Evolutionary conservation across 2,797 vertebrate genomes (phyloP).

Genomic region (Falco naumanni): DNA sequence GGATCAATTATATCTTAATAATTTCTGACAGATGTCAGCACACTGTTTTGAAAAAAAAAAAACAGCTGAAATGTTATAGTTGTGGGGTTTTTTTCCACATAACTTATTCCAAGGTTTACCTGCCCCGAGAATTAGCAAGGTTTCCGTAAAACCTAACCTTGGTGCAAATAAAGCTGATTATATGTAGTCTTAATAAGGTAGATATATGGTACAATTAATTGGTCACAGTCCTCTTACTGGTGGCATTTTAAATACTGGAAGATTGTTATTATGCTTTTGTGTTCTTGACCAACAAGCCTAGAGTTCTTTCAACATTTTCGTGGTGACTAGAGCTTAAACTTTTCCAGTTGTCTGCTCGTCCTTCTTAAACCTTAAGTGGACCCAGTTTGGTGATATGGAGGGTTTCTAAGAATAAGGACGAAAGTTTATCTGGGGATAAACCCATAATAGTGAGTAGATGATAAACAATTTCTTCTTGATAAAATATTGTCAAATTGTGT

Average conservation of each 20-base stretch:
- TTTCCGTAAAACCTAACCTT: background rate
- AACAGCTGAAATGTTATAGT: background rate
- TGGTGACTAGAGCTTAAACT: background rate
- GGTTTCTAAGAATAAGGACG: background rate
- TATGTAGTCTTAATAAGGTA: background rate
- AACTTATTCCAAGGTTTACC: background rate
- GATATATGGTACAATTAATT: fast-evolving
- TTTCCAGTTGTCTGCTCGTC: background rate
- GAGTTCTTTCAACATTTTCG: background rate
- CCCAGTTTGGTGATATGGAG: background rate
- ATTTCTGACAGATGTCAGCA: background rate
- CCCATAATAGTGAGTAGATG: background rate
- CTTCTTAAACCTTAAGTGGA: background rate
- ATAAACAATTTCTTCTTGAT: background rate
- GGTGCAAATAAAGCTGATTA: background rate
- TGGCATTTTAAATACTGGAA: background rate
- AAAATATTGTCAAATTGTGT: background rate
- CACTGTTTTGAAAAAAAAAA: background rate
- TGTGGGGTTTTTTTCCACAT: fast-evolving
- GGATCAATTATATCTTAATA: background rate
- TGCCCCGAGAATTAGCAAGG: background rate
- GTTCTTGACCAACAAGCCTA: background rate
- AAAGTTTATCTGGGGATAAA: background rate
- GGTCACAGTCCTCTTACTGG: background rate
- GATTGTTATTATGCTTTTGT: background rate